Percentiles rank a stretch among this genome's conserved stretches.
Evolutionary conservation across 2,797 vertebrate species (phyloP).

Genomic region (Tragopan temminckii): DNA sequence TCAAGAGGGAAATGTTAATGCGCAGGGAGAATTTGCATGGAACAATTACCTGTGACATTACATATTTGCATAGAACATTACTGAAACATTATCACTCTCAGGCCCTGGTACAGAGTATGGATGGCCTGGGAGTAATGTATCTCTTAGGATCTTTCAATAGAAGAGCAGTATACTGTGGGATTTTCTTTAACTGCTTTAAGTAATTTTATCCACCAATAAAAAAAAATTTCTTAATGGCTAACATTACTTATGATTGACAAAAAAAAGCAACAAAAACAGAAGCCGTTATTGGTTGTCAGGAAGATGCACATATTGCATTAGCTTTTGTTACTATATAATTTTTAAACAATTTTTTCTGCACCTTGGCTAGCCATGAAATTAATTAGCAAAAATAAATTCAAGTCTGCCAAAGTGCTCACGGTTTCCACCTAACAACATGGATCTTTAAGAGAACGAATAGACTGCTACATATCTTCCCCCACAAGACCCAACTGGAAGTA

Average conservation of each 20-base stretch:
- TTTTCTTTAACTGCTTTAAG: not conserved
- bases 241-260: not conserved
- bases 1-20: not conserved
- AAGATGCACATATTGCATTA: not conserved
- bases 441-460: not conserved
- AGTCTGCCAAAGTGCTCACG: not conserved
- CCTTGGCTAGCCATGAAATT: not conserved
- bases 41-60: not conserved
- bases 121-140: not conserved
- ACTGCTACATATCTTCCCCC: not conserved
- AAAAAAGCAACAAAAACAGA: not conserved
- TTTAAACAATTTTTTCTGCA: not conserved
- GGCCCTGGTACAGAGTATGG: not conserved
- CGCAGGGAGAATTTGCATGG: not conserved
- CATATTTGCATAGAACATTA: not conserved
- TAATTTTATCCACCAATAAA: not conserved
- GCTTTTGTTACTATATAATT: not conserved
- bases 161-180: too few species aligned
- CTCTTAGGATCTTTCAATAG: not conserved
- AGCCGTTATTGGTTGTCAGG: not conserved
- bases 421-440: not conserved
- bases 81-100: not conserved
- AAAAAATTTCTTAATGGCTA: not conserved
- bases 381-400: not conserved
- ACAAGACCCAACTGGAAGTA: not conserved